A percentile compares a stretch with the other conserved stretches of the same genome.
Conservation (phyloP, 64 coral and sea anemone species). For the Dendronephthya gigantea region DNA sequence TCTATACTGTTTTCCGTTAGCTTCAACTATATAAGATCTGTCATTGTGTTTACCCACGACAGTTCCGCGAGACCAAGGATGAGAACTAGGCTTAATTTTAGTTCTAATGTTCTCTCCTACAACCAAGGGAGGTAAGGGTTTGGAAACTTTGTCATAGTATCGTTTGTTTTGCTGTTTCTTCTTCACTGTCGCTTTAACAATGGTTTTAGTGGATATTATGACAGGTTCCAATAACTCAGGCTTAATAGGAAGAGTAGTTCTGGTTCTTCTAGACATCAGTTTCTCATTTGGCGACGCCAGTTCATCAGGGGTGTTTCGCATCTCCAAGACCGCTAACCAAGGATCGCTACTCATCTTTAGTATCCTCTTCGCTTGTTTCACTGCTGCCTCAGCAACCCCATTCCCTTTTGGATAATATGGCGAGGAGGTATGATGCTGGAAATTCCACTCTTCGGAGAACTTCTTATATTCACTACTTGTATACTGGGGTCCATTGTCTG, state of each 20-base stretch:
- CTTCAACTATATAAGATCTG: background rate
- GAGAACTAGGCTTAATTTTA: background rate
- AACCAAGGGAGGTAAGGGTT: background rate
- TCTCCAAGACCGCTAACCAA: no score
- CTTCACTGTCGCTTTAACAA: background rate
- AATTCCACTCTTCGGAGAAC: background rate
- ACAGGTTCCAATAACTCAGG: no score
- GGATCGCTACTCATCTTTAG: no score
- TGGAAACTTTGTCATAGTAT: background rate
- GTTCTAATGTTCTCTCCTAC: background rate
- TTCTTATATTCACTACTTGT: background rate
- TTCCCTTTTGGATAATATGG: background rate
- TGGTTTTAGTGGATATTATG: background rate
- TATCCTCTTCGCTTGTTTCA: no score
- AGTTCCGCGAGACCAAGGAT: background rate
- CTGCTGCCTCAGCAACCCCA: background rate
- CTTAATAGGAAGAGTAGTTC: no score
- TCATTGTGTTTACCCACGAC: background rate
- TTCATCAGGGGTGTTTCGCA: no score
- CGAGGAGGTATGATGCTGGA: background rate
- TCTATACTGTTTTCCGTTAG: background rate
- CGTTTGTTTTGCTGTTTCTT: background rate
- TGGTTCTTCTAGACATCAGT: no score
- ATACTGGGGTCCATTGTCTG: background rate
- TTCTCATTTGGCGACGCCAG: no score